Evolutionary conservation across 2,888 invertebrate genomes (phyloP).

Genomic region (Parnassius orleans): DNA sequence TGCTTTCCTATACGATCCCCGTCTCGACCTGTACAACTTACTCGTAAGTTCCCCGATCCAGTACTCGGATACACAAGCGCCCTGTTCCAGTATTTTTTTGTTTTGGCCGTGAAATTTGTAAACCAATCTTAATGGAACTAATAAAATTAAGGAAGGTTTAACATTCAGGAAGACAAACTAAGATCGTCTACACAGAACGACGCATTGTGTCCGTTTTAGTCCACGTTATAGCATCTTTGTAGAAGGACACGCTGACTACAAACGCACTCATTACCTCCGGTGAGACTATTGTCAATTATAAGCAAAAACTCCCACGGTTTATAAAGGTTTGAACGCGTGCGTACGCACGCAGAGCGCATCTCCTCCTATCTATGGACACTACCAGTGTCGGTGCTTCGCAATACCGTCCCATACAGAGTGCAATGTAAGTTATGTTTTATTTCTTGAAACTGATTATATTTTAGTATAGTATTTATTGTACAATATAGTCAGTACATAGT

Average conservation of each 20-base stretch:
- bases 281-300: conserved; percentile 74
- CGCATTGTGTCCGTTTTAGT: conserved; percentile 56
- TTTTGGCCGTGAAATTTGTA: too few relatives aligned
- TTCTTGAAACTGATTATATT: neutral
- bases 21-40: too few relatives aligned
- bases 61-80: too few relatives aligned
- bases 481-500: too few relatives aligned
- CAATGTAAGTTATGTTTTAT: conserved; percentile 16
- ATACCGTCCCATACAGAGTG: conserved; percentile 32
- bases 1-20: too few relatives aligned
- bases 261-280: conserved; percentile 75
- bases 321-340: conserved; percentile 69
- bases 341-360: conserved; percentile 72
- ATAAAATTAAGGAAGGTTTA: conserved; percentile 20
- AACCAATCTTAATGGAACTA: too few relatives aligned
- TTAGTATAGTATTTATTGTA: too few relatives aligned
- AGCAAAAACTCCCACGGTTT: conserved; percentile 79
- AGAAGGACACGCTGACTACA: conserved; percentile 75
- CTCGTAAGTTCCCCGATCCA: too few relatives aligned
- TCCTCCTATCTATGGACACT: conserved; percentile 53
- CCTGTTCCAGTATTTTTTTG: too few relatives aligned
- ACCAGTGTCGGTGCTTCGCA: conserved; percentile 51
- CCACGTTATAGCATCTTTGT: conserved; percentile 65
- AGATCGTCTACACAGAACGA: conserved; percentile 54
- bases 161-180: conserved; percentile 31